Evolutionary conservation across 2,113 vertebrate species (phyloP), one percentile per base, ranked within the genome.

Genomic region (Otis tarda): DNA sequence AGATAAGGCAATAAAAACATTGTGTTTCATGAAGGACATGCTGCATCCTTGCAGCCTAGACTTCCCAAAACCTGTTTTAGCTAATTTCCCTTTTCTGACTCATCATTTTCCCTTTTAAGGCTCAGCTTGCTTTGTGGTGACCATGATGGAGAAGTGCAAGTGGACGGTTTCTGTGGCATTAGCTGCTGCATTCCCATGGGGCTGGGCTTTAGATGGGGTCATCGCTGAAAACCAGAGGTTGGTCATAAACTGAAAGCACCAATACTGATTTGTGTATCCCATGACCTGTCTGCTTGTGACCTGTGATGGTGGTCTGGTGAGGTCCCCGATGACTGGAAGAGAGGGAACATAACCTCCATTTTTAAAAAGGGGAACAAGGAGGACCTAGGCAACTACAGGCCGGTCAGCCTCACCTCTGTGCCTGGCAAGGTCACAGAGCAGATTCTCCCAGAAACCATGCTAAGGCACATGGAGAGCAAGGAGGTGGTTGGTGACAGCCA

Each of bases 71-170:
- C 8, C 7, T 33, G 4, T 30, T 52, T 71, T 56, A 84, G 14
- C 22, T 35, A 7, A 43, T 71, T 89, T 79, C 43, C 15, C 28
- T 82, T 60, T 79, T 75, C 52, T 71, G 52, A 55, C 20, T 41
- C 16, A 27, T 5, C 3, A 0, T 80, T 77, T 78, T 71, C 28
- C 41, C 17, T 47, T 61, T 71, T 25, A 47, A 31, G 14, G 12
- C 18, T 87, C 56, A 27, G 5, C 21, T 71, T 78, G 27, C 65
- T 85, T 56, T 85, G 49, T 85, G 49, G 15, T 43, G n/a, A 6
- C 6, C 9, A 25, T 1, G 3, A 23, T 45, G 57, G 57, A 84
- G 31, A 84, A 67, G 18, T n/a, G 31, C 27, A n/a, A 0, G 0
- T 37, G 78, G 37, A 75, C 0, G 6, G 31, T 67, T 20, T 69